Conservation (phyloP, 2,113 vertebrate genomes). For the Pterocles orientalis region DNA sequence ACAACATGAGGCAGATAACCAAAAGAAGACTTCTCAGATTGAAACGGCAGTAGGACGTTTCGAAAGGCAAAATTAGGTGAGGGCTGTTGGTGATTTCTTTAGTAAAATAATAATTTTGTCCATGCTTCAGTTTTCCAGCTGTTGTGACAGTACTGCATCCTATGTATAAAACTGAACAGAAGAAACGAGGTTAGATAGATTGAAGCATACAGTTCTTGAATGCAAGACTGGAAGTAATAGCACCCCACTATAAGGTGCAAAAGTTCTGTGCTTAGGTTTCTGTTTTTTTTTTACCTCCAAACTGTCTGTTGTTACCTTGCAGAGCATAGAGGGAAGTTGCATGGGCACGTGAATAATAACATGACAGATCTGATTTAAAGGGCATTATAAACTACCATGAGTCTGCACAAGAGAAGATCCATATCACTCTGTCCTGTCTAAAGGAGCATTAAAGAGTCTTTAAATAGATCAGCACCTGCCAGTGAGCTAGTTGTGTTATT, state of each 20-base stretch:
- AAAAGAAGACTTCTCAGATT: neutral
- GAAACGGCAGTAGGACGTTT: neutral
- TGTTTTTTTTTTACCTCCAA: neutral
- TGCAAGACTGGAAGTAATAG: neutral
- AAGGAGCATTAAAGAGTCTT: neutral
- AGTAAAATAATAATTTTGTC: neutral
- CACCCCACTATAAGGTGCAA: neutral
- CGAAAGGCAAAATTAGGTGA: neutral
- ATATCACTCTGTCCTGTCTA: neutral
- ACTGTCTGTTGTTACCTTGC: neutral
- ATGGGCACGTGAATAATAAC: neutral
- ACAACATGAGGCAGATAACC: neutral
- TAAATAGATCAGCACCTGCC: conserved; percentile 1
- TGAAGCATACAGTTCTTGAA: neutral
- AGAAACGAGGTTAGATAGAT: neutral
- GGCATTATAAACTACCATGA: neutral
- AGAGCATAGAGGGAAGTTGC: neutral
- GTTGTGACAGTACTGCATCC: neutral
- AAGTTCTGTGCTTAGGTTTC: neutral
- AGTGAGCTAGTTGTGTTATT: neutral
- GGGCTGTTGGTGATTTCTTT: neutral
- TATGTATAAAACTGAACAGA: neutral
- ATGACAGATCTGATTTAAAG: neutral
- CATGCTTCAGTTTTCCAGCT: neutral
- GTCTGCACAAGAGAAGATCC: neutral